These are phyloP conservation scores for Hyaena hyaena DNA, from an alignment of 2,113 vertebrate species.

Conservation along the genomic window DNA sequence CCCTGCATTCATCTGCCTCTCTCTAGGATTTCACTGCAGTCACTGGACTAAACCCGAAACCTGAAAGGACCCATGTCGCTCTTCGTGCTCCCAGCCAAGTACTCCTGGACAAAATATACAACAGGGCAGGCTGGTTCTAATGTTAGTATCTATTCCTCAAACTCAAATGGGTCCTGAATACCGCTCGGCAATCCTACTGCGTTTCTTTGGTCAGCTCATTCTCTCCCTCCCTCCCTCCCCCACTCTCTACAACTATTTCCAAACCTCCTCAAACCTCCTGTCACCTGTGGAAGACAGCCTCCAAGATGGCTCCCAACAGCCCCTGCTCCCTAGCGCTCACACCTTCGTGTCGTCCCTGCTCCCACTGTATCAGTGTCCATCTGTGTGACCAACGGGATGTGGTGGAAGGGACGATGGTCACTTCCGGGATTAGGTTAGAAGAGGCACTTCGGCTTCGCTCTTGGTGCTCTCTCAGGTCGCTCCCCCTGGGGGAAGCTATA, in stretches of 20 bases:
- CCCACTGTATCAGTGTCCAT: neutral
- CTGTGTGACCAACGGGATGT: neutral
- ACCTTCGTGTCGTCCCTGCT: neutral
- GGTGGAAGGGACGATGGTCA: neutral
- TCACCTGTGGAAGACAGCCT: neutral
- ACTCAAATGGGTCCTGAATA: neutral
- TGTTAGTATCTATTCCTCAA: neutral
- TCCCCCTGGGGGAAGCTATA: neutral
- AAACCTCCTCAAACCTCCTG: constrained; percentile 38
- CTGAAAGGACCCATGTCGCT: neutral
- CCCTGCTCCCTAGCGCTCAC: neutral
- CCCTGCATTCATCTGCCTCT: neutral
- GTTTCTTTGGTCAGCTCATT: neutral
- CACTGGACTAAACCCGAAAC: neutral
- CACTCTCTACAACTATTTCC: neutral
- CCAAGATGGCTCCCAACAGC: neutral
- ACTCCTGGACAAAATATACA: neutral
- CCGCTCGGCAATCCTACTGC: neutral
- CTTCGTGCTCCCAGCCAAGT: neutral
- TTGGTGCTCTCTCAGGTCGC: neutral
- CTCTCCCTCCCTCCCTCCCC: neutral
- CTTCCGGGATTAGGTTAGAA: neutral
- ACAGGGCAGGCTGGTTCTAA: neutral
- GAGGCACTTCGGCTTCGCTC: neutral
- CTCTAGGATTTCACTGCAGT: neutral